Percentiles rank a stretch among this genome's conserved stretches.
These are phyloP conservation scores for Oryzias javanicus DNA, from an alignment of 2,113 vertebrate species.

Conservation along the genomic window DNA sequence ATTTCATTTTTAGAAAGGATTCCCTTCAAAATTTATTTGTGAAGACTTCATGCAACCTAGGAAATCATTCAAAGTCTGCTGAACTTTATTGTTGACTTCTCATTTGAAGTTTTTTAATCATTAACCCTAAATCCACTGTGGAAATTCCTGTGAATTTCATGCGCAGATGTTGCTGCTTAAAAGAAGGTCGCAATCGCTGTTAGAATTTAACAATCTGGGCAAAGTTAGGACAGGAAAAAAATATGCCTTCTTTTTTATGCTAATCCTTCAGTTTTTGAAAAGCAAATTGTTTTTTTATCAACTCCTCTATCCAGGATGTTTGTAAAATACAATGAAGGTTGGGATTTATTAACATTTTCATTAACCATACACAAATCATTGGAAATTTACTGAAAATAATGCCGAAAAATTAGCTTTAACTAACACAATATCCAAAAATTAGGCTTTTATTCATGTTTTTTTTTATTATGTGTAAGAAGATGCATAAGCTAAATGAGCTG, in stretches of 20 bases:
- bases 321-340: neutral
- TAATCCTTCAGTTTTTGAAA: neutral
- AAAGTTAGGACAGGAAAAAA: neutral
- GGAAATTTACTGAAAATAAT: constrained; percentile 24
- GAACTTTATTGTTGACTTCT: constrained; percentile 8
- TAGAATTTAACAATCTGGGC: constrained; percentile 14
- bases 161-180: neutral
- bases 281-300: neutral
- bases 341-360: neutral
- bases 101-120: constrained; percentile 13
- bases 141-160: constrained; percentile 4
- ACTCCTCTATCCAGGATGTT: neutral
- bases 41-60: constrained; percentile 16
- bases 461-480: constrained; percentile 36
- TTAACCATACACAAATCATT: constrained; percentile 15
- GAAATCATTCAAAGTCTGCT: constrained; percentile 1
- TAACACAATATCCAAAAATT: constrained; percentile 29
- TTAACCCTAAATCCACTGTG: constrained; percentile 9
- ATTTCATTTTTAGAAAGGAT: neutral
- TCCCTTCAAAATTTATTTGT: neutral
- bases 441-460: neutral
- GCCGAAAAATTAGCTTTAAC: constrained; percentile 41
- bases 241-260: neutral
- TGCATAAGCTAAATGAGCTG: constrained; percentile 12
- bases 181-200: constrained; percentile 1